These are phyloP conservation scores for Nycticebus coucang DNA, from an alignment of 2,113 vertebrate species.

Conservation along the genomic window DNA sequence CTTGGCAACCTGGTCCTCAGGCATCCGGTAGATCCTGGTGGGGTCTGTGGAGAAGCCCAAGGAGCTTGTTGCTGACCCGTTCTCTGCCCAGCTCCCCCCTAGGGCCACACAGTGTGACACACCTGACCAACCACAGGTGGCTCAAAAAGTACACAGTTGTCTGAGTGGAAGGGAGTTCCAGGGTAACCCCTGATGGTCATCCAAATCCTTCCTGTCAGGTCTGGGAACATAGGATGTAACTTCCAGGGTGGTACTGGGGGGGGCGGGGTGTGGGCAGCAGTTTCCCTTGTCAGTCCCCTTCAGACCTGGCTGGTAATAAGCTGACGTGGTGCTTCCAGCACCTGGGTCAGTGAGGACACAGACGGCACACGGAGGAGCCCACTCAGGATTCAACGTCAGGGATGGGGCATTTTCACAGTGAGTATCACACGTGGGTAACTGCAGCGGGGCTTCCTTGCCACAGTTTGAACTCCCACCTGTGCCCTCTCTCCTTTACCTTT, in stretches of 20 bases:
- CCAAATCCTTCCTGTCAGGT: not conserved
- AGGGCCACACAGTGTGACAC: no score
- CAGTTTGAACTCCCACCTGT: not conserved
- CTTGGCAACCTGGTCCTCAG: constrained; percentile 87
- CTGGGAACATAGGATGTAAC: accelerated
- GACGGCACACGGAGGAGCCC: not conserved
- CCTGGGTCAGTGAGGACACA: not conserved
- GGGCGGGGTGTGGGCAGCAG: not conserved
- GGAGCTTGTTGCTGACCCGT: accelerated
- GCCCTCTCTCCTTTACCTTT: constrained; percentile 89
- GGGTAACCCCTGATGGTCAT: not conserved
- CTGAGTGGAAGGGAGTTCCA: not conserved
- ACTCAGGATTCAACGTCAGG: not conserved
- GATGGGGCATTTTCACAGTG: not conserved
- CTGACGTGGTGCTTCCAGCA: not conserved
- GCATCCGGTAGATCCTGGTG: constrained; percentile 91
- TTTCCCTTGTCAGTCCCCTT: not conserved
- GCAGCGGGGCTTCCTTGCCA: not conserved
- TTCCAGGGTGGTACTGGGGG: not conserved
- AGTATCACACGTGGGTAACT: accelerated
- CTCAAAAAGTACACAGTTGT: not conserved
- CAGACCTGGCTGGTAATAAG: not conserved
- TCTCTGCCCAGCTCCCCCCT: not conserved
- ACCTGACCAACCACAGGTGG: accelerated
- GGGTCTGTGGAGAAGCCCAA: constrained; percentile 87